These are phyloP conservation scores for Lamellibrachia luymesi DNA, from an alignment of 1,140 invertebrate genomes.

Conservation along the genomic window DNA sequence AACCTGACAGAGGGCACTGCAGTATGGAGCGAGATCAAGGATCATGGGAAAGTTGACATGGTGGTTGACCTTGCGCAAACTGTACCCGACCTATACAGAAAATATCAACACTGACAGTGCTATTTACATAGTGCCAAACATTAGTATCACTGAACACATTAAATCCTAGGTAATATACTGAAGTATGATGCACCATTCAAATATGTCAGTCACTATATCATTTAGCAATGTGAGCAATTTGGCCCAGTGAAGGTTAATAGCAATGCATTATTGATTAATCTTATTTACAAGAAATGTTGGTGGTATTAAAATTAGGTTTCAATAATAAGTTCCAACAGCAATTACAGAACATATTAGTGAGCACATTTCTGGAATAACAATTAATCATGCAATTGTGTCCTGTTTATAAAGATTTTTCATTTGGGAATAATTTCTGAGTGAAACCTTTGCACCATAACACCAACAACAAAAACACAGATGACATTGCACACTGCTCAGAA, in stretches of 20 bases:
- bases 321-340: neutral
- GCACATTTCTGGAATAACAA: neutral
- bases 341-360: neutral
- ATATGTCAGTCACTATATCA: neutral
- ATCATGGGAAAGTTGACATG: conserved; percentile 84
- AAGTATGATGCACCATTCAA: no score
- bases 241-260: neutral
- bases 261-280: neutral
- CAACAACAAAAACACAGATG: no score
- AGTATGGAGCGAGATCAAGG: conserved; percentile 88
- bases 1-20: conserved; percentile 73
- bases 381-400: neutral
- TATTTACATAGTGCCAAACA: neutral
- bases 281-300: no score
- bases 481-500: no score
- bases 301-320: neutral
- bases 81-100: conserved; percentile 60
- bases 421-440: no score
- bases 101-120: neutral
- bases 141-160: no score
- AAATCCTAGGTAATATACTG: no score
- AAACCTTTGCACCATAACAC: no score
- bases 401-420: no score
- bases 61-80: conserved; percentile 72
- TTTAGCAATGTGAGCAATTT: no score